Evolutionary conservation across 2,797 vertebrate species (phyloP).

Genomic region (Rhinichthys osculus): DNA sequence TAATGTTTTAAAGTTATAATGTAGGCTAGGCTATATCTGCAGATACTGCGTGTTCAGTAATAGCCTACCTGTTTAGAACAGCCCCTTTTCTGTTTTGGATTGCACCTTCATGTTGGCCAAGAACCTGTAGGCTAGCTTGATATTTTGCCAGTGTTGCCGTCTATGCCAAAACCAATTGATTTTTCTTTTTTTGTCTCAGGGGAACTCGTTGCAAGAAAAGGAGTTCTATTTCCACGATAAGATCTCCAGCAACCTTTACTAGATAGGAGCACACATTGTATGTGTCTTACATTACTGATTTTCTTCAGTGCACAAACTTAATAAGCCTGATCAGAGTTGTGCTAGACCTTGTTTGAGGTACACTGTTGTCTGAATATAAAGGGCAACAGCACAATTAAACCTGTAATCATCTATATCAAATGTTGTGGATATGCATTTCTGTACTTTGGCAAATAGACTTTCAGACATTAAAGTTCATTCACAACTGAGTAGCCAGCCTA

Average conservation of each 20-base stretch:
- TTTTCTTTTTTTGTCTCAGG: slow-evolving; percentile 61
- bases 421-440: background rate
- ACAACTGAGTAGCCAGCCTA: background rate
- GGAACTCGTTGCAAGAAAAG: slow-evolving; percentile 61
- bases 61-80: background rate
- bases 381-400: background rate
- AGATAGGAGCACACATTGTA: slow-evolving; percentile 64
- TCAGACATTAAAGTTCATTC: background rate
- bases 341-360: background rate
- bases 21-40: too few species aligned
- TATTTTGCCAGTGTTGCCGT: slow-evolving; percentile 68
- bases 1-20: background rate
- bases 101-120: slow-evolving; percentile 65
- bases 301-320: slow-evolving; percentile 61
- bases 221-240: slow-evolving; percentile 68
- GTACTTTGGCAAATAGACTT: background rate
- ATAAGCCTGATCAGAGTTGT: slow-evolving; percentile 45
- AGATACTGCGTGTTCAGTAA: background rate
- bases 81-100: slow-evolving; percentile 41
- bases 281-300: slow-evolving; percentile 67
- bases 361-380: slow-evolving; percentile 9
- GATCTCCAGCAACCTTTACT: slow-evolving; percentile 68
- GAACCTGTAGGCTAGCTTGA: slow-evolving; percentile 75
- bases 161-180: slow-evolving; percentile 57
- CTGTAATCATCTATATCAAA: slow-evolving; percentile 28